Evolutionary conservation across 2,888 invertebrate species (phyloP), one percentile per base, ranked within the genome.

Genomic region (Trypoxylon attenuatum): DNA sequence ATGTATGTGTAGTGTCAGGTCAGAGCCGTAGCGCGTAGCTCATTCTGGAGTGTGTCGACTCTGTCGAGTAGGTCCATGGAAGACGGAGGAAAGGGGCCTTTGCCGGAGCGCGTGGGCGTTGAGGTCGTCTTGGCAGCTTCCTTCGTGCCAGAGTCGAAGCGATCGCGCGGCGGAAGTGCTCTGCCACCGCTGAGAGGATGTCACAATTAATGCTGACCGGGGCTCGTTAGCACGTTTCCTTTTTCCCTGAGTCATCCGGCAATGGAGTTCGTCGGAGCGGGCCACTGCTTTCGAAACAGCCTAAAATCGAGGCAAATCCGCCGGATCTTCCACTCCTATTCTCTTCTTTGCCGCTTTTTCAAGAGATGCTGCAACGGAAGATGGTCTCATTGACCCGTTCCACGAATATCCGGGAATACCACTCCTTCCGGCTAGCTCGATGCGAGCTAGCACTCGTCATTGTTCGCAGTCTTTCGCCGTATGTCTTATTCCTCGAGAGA

Each of bases 141-240:
- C 84, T 84, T 74, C 72, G 78, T 71, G 77, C 71, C 73, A 70
- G 77, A 68, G 75, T 62, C 71, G 72, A 75, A 76, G 73, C 71
- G 75, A 70, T 79, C 78, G 77, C 57, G 71, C 71, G 70, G 73
- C 77, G 75, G 75, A 75, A 75, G 75, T 69, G 56, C 60, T 51
- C 61, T 56, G 73, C 67, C 73, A 79, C 77, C 80, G 80, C 79
- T 78, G 73, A 76, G 80, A 85, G 86, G 85, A 86, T 85, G 86
- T 83, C 78, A 83, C 85, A 85, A 86, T 85, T 86, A 85, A 82
- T 82, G 82, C 73, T 82, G 85, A 83, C 83, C 84, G 79, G 76
- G 77, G 77, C 82, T 84, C 82, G 81, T 84, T 84, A 83, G 82
- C 78, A 79, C 84, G 76, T 83, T 85, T 85, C 83, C 84, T 84